Percentiles rank a stretch among this genome's conserved stretches.
Conservation (phyloP, 2,888 invertebrate genomes). For the Bruchidius siliquastri region DNA sequence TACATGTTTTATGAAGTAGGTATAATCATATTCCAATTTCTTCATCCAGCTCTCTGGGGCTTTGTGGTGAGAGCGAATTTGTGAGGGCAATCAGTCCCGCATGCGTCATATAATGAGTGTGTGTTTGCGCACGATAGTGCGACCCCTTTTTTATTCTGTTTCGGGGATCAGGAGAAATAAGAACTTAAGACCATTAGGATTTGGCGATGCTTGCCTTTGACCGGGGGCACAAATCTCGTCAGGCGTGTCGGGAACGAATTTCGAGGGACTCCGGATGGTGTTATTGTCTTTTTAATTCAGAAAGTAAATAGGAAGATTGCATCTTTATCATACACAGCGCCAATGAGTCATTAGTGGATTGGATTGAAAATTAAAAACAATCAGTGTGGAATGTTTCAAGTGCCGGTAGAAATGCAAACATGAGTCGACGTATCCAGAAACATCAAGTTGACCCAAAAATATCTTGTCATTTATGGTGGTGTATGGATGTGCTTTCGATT, state of each 20-base stretch:
- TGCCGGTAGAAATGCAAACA: no score
- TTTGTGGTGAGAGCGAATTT: not conserved
- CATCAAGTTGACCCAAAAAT: no score
- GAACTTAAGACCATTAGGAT: constrained; percentile 1
- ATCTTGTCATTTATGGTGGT: no score
- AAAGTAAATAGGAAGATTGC: not conserved
- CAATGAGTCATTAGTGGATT: no score
- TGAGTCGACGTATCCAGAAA: no score
- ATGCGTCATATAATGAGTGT: not conserved
- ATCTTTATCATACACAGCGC: not conserved
- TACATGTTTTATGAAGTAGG: not conserved
- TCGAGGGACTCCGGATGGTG: not conserved
- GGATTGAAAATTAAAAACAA: no score
- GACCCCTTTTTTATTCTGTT: not conserved
- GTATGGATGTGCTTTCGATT: no score
- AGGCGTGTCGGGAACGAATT: not conserved
- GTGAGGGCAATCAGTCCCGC: not conserved
- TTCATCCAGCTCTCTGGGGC: not conserved
- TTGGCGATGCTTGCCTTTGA: not conserved
- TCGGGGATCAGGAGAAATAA: not conserved
- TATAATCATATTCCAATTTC: not conserved
- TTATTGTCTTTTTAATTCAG: not conserved
- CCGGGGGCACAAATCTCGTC: not conserved
- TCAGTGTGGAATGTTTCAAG: no score
- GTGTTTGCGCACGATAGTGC: not conserved